Evolutionary conservation across 2,888 invertebrate species (phyloP), one percentile per base, ranked within the genome.

Genomic region (Drosophila ochracea): DNA sequence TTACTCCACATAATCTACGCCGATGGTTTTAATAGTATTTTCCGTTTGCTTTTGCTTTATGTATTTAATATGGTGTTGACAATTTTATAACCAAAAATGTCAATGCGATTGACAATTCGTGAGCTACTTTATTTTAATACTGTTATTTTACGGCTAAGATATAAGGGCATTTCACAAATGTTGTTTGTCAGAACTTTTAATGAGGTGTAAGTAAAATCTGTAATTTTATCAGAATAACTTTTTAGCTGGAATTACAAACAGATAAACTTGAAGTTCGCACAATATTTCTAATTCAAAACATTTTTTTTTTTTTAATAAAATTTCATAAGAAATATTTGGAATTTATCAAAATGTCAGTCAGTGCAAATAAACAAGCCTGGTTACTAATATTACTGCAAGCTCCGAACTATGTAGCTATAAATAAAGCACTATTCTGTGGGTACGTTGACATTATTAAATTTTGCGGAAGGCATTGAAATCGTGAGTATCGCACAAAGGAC

Each of bases 381-480:
- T 16, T 19, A 25, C 41, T 53, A 50, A 11, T 31, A 21, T 39
- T 63, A 28, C 28, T 21, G 25, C 19, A 64, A 58, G n/a, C 53
- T 47, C 21, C 47, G 39, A 62, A 72, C 57, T 70, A 53, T 66
- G 57, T 70, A 21, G 66, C 66, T 55, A 52, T 63, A 52, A 61
- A 62, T 78, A 68, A 70, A 68, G 55, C 68, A 66, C 69, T 68
- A 62, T 69, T 68, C 70, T 37, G 25, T 6, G 28, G 33, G 35
- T 16, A 19, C 67, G 55, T 73, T 64, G 81, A 76, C 73, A 83
- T 85, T 88, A 90, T 89, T 88, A 89, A 90, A 90, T 90, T 81
- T 73, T 75, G 71, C 68, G 65, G 57, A 58, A 54, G 53, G 65
- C 78, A 53, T 52, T 54, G 66, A 61, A 68, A 67, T 54, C 64